Base-by-base conservation (phyloP, 2,113 vertebrate species). In the Himantopus leucocephalus region DNA sequence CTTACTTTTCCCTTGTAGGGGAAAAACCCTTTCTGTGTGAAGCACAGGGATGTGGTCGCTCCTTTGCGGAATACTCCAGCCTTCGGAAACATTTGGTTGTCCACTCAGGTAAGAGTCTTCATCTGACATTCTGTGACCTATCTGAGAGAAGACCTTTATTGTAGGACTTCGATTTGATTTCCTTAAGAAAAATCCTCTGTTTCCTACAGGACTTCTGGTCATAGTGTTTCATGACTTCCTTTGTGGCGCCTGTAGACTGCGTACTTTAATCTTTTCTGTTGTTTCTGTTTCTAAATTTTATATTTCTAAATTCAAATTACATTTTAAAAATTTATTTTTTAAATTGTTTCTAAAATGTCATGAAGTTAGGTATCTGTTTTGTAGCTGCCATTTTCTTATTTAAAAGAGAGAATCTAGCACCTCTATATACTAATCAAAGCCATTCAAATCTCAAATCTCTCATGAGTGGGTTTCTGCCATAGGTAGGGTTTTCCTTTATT, bases 11-110 rank as follows among this genome's bases (percentile, higher is more conserved):
- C 37, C 43, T 96, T 92, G 34, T 79, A 99, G 99, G 99, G 87
- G 99, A 99, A 97, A 99, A 99, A 85, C 99, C 99, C 53, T 99
- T 99, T 84, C 97, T 99, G 77, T 99, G 99, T 95, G 99, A 99
- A 91, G 99, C 99, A 89, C 99, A 99, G 94, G 99, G 99, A 50
- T 99, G 99, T 96, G 99, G 99, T 66, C 99, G 99, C 85, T 99
- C 99, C 90, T 99, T 99, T 97, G 99, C 99, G 1, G 99, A 99
- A 97, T 99, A 99, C 96, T 99, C 99, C 93, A 99, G 99, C 97
- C 99, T 99, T 72, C 98, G 99, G n/a, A 99, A 99, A 98, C 99
- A 99, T 96, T 98, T 99, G 98, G 99, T 99, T 39, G 99, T 99
- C 52, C 99, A 99, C 97, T 99, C 99, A 97, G 99, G 99, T 99